These are phyloP conservation scores for Nyctibius bracteatus DNA, from an alignment of 2,113 vertebrate genomes.

Conservation along the genomic window DNA sequence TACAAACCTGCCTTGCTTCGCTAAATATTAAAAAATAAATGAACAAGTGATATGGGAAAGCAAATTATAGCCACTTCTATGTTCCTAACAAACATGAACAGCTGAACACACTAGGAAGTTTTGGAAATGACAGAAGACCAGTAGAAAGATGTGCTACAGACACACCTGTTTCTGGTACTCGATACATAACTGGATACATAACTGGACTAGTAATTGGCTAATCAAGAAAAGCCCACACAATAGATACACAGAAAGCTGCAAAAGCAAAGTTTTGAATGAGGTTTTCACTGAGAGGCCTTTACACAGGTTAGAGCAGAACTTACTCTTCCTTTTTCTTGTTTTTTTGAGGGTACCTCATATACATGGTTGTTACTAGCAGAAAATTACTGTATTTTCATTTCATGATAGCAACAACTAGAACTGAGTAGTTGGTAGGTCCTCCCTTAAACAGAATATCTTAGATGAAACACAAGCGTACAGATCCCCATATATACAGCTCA, in stretches of 20 bases:
- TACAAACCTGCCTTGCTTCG: neutral
- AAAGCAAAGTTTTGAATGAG: neutral
- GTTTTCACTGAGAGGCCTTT: neutral
- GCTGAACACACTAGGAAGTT: neutral
- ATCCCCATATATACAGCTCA: neutral
- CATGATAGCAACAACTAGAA: neutral
- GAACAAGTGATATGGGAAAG: neutral
- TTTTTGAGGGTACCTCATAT: neutral
- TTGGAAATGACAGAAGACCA: neutral
- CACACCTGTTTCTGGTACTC: neutral
- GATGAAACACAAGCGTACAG: neutral
- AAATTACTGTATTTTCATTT: neutral
- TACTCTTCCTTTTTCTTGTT: neutral
- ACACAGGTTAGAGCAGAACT: neutral
- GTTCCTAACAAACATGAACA: neutral
- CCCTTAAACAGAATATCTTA: neutral
- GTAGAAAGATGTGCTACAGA: neutral
- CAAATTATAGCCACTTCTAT: neutral
- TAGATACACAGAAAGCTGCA: neutral
- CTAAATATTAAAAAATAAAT: neutral
- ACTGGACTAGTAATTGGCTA: neutral
- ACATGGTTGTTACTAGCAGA: neutral
- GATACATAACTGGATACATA: neutral
- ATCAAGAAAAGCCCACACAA: neutral
- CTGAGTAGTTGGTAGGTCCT: neutral